phyloP scores from a whole-genome alignment of 2,113 vertebrate species.

The Actenoides hombroni region DNA sequence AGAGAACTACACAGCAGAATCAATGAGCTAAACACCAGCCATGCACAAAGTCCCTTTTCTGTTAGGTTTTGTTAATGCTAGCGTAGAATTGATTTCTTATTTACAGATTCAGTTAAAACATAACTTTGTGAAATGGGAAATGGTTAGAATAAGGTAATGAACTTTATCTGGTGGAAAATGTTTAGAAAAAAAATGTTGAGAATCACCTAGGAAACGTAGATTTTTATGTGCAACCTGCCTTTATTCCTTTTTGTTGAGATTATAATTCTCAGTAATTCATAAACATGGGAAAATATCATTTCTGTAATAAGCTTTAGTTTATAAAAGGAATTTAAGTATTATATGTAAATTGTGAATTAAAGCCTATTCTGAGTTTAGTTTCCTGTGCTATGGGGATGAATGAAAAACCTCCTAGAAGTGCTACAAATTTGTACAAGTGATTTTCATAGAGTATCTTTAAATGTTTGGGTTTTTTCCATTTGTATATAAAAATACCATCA shows the following conservation, averaged over 20 bases:
- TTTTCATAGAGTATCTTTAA: neutral
- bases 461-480: neutral
- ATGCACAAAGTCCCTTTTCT: neutral
- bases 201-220: neutral
- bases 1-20: neutral
- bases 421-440: neutral
- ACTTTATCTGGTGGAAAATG: neutral
- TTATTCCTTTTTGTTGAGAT: neutral
- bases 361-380: neutral
- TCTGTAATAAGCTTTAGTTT: conserved; percentile 10
- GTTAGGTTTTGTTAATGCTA: conserved; percentile 25
- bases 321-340: neutral
- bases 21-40: neutral
- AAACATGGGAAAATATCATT: neutral
- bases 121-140: neutral
- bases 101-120: neutral
- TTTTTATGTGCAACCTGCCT: neutral
- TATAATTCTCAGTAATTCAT: neutral
- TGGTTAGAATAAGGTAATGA: neutral
- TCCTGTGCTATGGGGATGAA: neutral
- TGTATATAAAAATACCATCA: neutral
- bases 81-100: conserved; percentile 29
- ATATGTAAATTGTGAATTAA: neutral
- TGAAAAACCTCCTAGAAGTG: neutral
- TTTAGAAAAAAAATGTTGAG: neutral